Evolutionary conservation across 2,113 vertebrate genomes (phyloP), one percentile per base, ranked within the genome.

Genomic region (Ophthalmolycus amberensis): DNA sequence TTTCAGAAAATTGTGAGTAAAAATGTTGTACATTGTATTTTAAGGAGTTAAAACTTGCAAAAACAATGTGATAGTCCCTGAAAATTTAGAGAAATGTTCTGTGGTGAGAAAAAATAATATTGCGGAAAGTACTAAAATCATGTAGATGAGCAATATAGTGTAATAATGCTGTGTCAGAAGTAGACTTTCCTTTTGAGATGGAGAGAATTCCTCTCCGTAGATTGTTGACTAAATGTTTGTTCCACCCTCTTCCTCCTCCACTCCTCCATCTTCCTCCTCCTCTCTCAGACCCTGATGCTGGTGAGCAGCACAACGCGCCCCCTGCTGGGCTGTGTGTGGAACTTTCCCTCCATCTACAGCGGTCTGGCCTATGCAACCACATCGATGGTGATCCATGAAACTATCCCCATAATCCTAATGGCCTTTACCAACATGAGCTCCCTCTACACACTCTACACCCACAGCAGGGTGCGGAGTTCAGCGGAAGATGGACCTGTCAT

Each of bases 311-410:
- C 95, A 16, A 95, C 93, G 2, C 94, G 94, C 54, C 94, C 96
- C 42, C 90, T 96, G 71, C 86, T 96, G 85, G 94, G 95, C 37
- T 96, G 96, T 56, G 82, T 95, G 22, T 96, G 95, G 95, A 90
- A 95, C 76, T 96, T 96, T 27, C 95, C 95, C 3, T 80, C 80
- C 20, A 65, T 8, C 18, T 68, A 82, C 81, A 91, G 83, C 1
- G 94, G 94, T 16, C 84, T 96, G 81, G 86, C 88, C 29, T 96
- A 94, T 16, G 94, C 94, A 38, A 95, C 94, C 9, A 82, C 93
- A n/a, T 95, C 96, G 40, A 90, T 96, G 92, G 91, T 95, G 73
- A 92, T 96, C 80, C 95, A 96, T 16, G 95, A 96, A 84, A 42
- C 75, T 1, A 20, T 95, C 14, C 96, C 96, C 29, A 94, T 96